These are phyloP conservation scores for Sipha flava DNA, from an alignment of 1,140 invertebrate species.

Conservation along the genomic window DNA sequence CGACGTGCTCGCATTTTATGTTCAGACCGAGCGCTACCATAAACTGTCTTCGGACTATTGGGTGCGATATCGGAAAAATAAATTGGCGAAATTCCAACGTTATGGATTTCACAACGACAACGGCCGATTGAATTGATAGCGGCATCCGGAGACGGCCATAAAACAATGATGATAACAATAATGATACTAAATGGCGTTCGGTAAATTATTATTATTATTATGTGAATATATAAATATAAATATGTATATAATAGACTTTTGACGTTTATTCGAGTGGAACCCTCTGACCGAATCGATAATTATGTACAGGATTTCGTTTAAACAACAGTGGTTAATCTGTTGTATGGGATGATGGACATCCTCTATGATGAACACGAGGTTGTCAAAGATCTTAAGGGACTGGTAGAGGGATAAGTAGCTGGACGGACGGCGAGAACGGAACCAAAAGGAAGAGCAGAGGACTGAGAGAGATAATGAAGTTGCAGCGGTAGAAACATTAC, in stretches of 20 bases:
- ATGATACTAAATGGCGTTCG: not conserved
- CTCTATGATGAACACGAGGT: too few relatives aligned
- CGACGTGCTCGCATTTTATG: not conserved
- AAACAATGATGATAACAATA: not conserved
- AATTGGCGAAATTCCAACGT: not conserved
- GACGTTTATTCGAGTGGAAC: not conserved
- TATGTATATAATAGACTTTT: not conserved
- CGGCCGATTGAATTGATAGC: not conserved
- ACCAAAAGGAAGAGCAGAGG: too few relatives aligned
- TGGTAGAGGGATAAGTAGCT: too few relatives aligned
- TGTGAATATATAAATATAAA: not conserved
- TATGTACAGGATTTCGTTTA: too few relatives aligned
- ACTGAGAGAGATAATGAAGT: too few relatives aligned
- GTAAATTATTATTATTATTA: not conserved
- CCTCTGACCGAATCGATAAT: not conserved
- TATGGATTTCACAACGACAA: not conserved
- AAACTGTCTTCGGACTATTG: not conserved
- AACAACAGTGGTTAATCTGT: too few relatives aligned
- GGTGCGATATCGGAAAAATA: not conserved
- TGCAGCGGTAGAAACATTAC: too few relatives aligned
- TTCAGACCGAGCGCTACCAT: not conserved
- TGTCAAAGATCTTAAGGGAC: too few relatives aligned
- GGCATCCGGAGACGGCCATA: not conserved
- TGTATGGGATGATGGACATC: too few relatives aligned
- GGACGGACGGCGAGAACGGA: too few relatives aligned